phyloP scores from a whole-genome alignment of 1,140 invertebrate genomes.

The Aphidius ervi region DNA sequence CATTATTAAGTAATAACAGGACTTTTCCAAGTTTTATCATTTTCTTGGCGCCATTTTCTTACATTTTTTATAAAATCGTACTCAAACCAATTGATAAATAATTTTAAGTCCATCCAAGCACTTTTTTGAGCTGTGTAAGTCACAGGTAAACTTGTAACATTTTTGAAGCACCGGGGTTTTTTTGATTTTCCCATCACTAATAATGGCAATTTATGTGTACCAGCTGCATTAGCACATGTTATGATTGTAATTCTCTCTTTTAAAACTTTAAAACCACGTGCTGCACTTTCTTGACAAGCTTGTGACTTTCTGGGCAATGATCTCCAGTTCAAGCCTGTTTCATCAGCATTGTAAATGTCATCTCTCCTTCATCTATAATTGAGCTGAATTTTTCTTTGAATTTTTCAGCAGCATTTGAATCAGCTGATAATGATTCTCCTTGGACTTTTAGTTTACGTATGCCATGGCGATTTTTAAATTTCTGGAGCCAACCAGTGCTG shows the following conservation, averaged over 20 bases:
- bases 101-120: slow-evolving; percentile 18
- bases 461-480: too few relatives aligned
- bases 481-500: too few relatives aligned
- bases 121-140: slow-evolving; percentile 14
- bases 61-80: slow-evolving; percentile 18
- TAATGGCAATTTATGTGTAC: slow-evolving; percentile 18
- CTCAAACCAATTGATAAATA: slow-evolving; percentile 22
- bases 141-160: slow-evolving; percentile 11
- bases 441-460: too few relatives aligned
- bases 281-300: slow-evolving; percentile 24
- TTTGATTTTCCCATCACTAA: slow-evolving; percentile 18
- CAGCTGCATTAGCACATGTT: slow-evolving; percentile 16
- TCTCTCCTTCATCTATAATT: background rate
- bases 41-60: slow-evolving; percentile 8
- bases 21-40: slow-evolving; percentile 1
- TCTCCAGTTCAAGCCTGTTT: slow-evolving; percentile 46
- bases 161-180: slow-evolving; percentile 18
- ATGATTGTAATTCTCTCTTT: slow-evolving; percentile 15
- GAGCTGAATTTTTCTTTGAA: too few relatives aligned
- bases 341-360: slow-evolving; percentile 44
- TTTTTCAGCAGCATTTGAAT: too few relatives aligned
- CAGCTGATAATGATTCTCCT: too few relatives aligned
- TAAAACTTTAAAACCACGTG: slow-evolving; percentile 26
- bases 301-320: slow-evolving; percentile 34
- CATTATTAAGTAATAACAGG: slow-evolving; percentile 19